These are phyloP conservation scores for Xestia sexstrigata DNA, from an alignment of 2,888 invertebrate species.

Conservation along the genomic window DNA sequence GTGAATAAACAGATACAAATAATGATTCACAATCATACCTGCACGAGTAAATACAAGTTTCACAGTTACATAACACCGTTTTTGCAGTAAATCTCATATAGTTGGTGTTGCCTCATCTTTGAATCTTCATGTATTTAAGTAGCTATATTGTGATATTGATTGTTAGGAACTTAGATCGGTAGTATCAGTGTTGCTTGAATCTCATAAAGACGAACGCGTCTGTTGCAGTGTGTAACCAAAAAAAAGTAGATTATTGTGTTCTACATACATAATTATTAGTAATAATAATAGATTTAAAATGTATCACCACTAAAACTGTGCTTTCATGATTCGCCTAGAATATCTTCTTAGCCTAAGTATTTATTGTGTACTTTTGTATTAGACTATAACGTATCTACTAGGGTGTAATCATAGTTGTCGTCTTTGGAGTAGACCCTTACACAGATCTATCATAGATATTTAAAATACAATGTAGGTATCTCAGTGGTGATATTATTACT, in stretches of 20 bases:
- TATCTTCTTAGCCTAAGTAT: constrained; percentile 80
- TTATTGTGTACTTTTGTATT: constrained; percentile 73
- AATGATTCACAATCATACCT: constrained; percentile 38
- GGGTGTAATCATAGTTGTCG: constrained; percentile 66
- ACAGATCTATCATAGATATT: constrained; percentile 53
- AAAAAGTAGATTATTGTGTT: constrained; percentile 60
- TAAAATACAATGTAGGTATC: constrained; percentile 67
- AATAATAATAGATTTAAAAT: constrained; percentile 48
- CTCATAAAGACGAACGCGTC: constrained; percentile 57
- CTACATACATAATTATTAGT: constrained; percentile 39
- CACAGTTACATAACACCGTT: constrained; percentile 59
- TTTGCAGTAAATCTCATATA: constrained; percentile 72
- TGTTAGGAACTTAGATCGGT: constrained; percentile 78
- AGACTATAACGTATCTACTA: constrained; percentile 65
- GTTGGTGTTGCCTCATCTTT: constrained; percentile 79
- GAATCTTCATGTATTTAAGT: constrained; percentile 78
- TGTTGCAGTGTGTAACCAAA: constrained; percentile 64
- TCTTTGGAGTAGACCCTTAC: constrained; percentile 56
- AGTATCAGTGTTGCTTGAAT: constrained; percentile 75
- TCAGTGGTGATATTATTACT: constrained; percentile 84
- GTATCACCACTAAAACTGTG: constrained; percentile 70
- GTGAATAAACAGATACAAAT: constrained; percentile 38
- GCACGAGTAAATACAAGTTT: constrained; percentile 53
- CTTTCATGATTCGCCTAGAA: constrained; percentile 80
- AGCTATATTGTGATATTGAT: constrained; percentile 88